Percentiles rank a stretch among this genome's conserved stretches.
Evolutionary conservation across 2,113 vertebrate species (phyloP).

Genomic region (Oreamnos americanus): DNA sequence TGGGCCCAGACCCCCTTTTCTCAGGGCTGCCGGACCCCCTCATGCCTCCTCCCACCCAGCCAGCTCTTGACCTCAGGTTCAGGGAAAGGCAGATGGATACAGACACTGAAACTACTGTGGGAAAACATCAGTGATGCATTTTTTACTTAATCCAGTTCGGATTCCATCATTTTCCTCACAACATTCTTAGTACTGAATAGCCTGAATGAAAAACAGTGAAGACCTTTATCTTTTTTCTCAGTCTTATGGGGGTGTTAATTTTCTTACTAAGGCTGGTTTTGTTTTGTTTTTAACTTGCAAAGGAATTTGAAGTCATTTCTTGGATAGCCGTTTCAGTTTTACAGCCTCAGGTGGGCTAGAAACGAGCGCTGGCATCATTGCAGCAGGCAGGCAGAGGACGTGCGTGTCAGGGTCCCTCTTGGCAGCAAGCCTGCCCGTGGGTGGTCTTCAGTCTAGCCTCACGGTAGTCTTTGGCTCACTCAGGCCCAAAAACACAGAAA

Average conservation of each 20-base stretch:
- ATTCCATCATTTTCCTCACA: neutral
- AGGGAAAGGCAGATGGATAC: neutral
- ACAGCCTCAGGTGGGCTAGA: neutral
- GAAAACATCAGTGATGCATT: neutral
- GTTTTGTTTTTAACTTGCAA: neutral
- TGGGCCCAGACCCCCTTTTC: too few species aligned
- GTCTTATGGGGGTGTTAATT: neutral
- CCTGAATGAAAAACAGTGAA: neutral
- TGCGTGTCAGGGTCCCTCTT: accelerated
- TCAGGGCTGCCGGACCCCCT: accelerated
- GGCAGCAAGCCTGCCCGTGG: accelerated
- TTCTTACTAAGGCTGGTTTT: neutral
- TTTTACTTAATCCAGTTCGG: neutral
- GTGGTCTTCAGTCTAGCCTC: neutral
- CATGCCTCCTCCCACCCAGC: accelerated
- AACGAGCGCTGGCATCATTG: neutral
- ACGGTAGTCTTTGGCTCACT: neutral
- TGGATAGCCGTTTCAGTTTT: neutral
- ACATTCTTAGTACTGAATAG: neutral
- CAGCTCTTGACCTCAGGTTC: neutral
- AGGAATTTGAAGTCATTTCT: neutral
- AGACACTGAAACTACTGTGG: neutral
- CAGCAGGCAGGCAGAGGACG: neutral
- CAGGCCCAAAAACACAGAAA: neutral
- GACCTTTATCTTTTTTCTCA: neutral